Conservation (phyloP, 2,888 invertebrate species). For the Lydus trimaculatus region DNA sequence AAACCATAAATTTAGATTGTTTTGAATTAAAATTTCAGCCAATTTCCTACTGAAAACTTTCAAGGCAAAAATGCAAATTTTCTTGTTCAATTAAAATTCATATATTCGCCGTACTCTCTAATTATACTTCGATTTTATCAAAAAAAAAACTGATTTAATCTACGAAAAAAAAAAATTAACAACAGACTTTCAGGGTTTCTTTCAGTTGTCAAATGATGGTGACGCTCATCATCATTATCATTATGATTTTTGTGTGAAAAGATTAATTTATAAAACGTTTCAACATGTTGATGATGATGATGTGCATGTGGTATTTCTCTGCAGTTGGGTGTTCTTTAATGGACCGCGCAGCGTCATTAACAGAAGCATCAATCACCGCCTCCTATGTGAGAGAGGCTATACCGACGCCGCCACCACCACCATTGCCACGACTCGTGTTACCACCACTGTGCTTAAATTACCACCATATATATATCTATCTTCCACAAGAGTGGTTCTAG, state of each 20-base stretch:
- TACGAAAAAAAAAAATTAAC: neutral
- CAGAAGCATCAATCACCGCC: constrained; percentile 39
- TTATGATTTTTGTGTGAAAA: neutral
- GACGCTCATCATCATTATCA: neutral
- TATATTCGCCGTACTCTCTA: neutral
- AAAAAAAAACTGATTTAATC: no score
- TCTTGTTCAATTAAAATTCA: neutral
- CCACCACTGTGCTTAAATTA: constrained; percentile 22
- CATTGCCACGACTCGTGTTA: constrained; percentile 11
- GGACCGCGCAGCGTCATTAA: constrained; percentile 38
- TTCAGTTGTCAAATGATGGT: no score
- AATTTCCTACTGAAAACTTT: no score
- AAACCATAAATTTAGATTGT: no score
- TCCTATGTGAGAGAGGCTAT: constrained; percentile 26
- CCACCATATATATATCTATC: constrained; percentile 25
- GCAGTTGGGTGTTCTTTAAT: constrained; percentile 19
- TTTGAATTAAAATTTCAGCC: no score
- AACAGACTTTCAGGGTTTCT: no score
- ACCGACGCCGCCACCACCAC: constrained; percentile 14
- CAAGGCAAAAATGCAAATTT: neutral
- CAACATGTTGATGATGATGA: neutral
- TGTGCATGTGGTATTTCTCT: neutral
- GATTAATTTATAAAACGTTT: neutral
- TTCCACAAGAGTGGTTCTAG: constrained; percentile 18
- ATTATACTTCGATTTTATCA: neutral